Base-by-base conservation (phyloP, 1,140 invertebrate species). In the Drosophila sp. region DNA sequence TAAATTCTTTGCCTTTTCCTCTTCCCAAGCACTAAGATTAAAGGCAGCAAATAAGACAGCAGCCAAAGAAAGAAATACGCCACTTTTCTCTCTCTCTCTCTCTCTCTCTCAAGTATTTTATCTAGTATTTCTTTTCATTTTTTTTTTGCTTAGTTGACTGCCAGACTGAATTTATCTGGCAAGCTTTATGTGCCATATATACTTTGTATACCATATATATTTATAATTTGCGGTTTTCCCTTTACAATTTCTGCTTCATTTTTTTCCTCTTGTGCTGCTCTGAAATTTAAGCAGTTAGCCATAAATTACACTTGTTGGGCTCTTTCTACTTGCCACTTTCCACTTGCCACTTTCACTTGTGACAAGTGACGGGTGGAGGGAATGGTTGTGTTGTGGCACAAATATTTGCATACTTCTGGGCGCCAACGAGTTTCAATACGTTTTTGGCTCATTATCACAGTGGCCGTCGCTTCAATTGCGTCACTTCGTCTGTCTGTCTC, bases 261-360 rank as follows among this genome's bases (percentile, higher is more conserved):
- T 43, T 25, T 57, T 61, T 36, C 27, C 4, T 14, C 36, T 18
- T 21, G 34, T 40, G 36, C 40, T 51, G 38, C 54, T 51, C 57
- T 76, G 82, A 87, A 87, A 89, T 87, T 89, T 69, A 82, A 87
- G 79, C 76, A 81, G 51, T 62, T 43, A 43, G 66, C 69, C 61
- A 86, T 87, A 86, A 87, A 84, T 84, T 81, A 86, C 76, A 78
- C 82, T 84, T 70, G 73, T 86, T 69, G 63, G 70, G 54, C 70
- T 67, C 63, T 59, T 67, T 50, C 53, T 25, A 36, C 41, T 43
- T 48, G 57, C 54, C n/a, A 25, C 18, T 45, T 64, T 46, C 58
- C 11, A 40, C 40, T 58, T 36, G 54, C 32, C 59, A 65, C 70
- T 81, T 36, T 53, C 29, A 36, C 32, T 36, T 18, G 13, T 11